phyloP scores from a whole-genome alignment of 2,797 vertebrate species.

The Falco peregrinus region DNA sequence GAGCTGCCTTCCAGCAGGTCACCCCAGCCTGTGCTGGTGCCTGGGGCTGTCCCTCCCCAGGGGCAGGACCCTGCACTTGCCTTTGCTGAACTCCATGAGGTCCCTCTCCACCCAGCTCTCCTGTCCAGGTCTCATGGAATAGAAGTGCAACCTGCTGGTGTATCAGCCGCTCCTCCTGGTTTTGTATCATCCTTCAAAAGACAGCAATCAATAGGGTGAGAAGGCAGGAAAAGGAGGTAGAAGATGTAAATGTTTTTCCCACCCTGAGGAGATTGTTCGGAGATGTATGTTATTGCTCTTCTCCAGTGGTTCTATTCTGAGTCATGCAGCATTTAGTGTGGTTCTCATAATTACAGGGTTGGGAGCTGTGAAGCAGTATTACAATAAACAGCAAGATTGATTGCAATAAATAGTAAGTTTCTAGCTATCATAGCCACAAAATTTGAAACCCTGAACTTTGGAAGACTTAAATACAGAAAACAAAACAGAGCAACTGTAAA shows the following conservation, averaged over 20 bases:
- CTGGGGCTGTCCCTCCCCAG: too few relatives aligned
- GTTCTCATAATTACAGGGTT: neutral
- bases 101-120: too few relatives aligned
- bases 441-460: neutral
- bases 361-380: neutral
- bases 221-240: neutral
- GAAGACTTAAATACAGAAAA: neutral
- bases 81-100: too few relatives aligned
- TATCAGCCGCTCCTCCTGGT: too few relatives aligned
- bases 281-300: neutral
- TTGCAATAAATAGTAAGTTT: neutral
- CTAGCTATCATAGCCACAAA: neutral
- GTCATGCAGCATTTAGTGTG: neutral
- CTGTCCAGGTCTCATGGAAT: too few relatives aligned
- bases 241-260: neutral
- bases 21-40: too few relatives aligned
- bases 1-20: too few relatives aligned
- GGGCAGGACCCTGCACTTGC: too few relatives aligned
- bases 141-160: too few relatives aligned
- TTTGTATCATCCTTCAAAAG: neutral
- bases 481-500: neutral
- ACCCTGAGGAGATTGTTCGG: neutral
- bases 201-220: accelerated
- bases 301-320: neutral
- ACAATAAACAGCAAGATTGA: neutral